Percentiles rank a stretch among this genome's conserved stretches.
Evolutionary conservation across 2,888 invertebrate species (phyloP).

Genomic region (Alentia gelatinosa): DNA sequence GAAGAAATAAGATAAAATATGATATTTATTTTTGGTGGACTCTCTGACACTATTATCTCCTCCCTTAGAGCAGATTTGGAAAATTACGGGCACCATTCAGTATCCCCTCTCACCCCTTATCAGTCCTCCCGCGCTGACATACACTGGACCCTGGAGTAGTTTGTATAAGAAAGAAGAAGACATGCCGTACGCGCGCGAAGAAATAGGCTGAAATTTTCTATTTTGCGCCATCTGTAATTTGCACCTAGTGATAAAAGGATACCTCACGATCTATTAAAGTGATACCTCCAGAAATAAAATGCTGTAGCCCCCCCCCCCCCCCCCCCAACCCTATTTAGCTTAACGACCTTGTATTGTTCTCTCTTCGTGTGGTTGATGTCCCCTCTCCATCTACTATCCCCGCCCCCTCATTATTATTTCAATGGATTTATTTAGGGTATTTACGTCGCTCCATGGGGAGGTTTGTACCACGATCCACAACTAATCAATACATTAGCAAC

Average conservation of each 20-base stretch:
- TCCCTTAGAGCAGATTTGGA: too few species aligned
- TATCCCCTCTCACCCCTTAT: too few species aligned
- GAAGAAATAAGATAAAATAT: too few species aligned
- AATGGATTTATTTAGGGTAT: not conserved
- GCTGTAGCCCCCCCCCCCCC: too few species aligned
- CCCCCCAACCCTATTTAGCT: not conserved
- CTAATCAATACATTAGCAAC: not conserved
- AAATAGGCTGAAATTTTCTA: not conserved
- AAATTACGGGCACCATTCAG: too few species aligned
- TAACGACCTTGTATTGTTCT: not conserved
- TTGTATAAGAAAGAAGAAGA: too few species aligned
- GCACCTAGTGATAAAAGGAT: not conserved
- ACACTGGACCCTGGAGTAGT: too few species aligned
- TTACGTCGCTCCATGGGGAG: not conserved
- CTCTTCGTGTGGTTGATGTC: not conserved
- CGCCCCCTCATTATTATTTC: too few species aligned
- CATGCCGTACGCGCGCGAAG: not conserved
- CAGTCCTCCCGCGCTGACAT: too few species aligned
- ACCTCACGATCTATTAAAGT: not conserved
- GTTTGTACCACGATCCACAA: not conserved
- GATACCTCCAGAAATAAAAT: not conserved
- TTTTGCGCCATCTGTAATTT: not conserved
- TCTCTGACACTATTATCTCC: too few species aligned
- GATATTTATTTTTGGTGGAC: too few species aligned
- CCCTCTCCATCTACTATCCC: too few species aligned